Evolutionary conservation across 2,888 invertebrate genomes (phyloP).

Genomic region (Hemithea aestivaria): DNA sequence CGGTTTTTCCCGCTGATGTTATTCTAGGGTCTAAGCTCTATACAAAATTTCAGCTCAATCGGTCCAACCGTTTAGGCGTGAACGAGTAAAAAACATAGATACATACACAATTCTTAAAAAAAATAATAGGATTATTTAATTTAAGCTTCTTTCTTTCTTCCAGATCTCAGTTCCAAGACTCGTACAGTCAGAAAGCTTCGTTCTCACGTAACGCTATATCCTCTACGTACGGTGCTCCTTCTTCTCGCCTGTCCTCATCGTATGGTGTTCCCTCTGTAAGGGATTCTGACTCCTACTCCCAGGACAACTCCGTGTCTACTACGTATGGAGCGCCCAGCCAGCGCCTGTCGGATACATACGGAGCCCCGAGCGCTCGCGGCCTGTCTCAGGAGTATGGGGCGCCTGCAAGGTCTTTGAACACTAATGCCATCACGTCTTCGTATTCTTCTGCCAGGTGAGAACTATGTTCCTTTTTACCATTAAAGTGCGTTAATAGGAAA

Average conservation of each 20-base stretch:
- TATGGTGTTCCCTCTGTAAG: conserved; percentile 24
- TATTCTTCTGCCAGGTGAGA: conserved; percentile 49
- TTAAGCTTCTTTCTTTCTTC: too few species aligned
- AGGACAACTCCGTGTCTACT: conserved; percentile 43
- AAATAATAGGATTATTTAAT: too few species aligned
- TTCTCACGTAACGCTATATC: conserved; percentile 8
- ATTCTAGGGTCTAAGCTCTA: too few species aligned
- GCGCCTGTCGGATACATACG: conserved; percentile 56
- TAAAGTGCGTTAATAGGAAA: too few species aligned
- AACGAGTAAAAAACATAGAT: too few species aligned
- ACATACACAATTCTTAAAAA: too few species aligned
- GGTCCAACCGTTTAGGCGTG: too few species aligned
- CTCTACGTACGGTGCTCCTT: conserved; percentile 8
- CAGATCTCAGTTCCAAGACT: not conserved
- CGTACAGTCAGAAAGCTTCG: conserved; percentile 5
- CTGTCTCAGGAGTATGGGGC: conserved; percentile 68
- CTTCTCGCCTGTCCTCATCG: conserved; percentile 10
- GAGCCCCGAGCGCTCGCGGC: conserved; percentile 44
- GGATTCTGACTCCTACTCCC: conserved; percentile 38
- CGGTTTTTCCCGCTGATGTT: too few species aligned
- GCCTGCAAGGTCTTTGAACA: conserved; percentile 56
- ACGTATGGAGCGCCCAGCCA: conserved; percentile 38
- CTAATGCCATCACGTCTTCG: conserved; percentile 44
- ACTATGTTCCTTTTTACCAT: too few species aligned
- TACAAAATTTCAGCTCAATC: too few species aligned